Evolutionary conservation across 2,888 invertebrate species (phyloP), one percentile per base, ranked within the genome.

Genomic region (Lamellibrachia satsuma): DNA sequence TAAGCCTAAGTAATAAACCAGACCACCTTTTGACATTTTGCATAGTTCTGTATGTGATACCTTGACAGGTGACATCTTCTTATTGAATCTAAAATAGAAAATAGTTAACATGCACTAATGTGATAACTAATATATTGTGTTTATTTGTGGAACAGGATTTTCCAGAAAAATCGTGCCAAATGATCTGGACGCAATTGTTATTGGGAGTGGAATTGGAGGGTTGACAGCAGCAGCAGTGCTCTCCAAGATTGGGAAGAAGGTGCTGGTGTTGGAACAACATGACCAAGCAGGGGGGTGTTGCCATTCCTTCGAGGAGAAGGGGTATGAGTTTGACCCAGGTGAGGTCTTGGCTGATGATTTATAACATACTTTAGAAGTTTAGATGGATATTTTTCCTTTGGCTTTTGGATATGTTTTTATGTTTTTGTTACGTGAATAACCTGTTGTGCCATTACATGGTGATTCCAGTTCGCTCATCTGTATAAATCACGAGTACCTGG

Each of bases 281-380:
- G 96, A 96, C 93, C 96, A 96, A 94, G 96, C 96, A 27, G 96
- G 96, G 11, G 96, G 96, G 7, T 96, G 96, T 94, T 96, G 96
- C 93, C 96, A 97, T 94, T 96, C 96, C n/a, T 97, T 96, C 94
- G 95, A 95, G 92, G 96, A 96, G 92, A 96, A 96, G 93, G 96
- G 96, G 7, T 97, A 95, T 94, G 97, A 97, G 94, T 97, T 97
- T 95, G 97, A 97, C 94, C 96, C 96, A 93, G 97, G 96, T 95
- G 94, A 93, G 94, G n/a, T 6, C n/a, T 39, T 39, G 93, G 75
- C 22, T 22, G 15, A 22, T 91, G 22, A 51, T 52, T 52, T 52
- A 39, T 57, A 57, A 11, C 7, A 57, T 2, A 57, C 57, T 39
- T 39, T 39, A 39, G 39, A 39, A 39, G 39, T 39, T 39, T 39